A percentile compares a stretch with the other conserved stretches of the same genome.
Evolutionary conservation across 2,888 invertebrate species (phyloP).

Genomic region (Synanthedon tipuliformis): DNA sequence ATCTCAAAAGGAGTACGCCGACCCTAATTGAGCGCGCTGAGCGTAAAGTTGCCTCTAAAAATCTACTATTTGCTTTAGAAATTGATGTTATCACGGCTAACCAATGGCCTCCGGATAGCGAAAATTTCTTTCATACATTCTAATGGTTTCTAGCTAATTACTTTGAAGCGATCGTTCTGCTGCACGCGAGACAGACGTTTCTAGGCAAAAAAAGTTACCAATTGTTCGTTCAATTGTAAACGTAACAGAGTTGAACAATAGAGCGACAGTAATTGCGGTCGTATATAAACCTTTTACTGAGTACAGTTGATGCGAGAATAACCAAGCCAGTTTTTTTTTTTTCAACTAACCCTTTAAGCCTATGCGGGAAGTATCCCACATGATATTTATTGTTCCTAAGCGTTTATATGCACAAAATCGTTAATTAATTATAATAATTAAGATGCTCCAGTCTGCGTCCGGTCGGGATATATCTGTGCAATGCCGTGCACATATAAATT

Average conservation of each 20-base stretch:
- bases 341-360: too few species aligned
- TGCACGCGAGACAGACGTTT: slow-evolving; percentile 25
- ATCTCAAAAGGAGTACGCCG: slow-evolving; percentile 31
- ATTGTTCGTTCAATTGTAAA: slow-evolving; percentile 36
- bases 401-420: too few species aligned
- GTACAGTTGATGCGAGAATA: background rate
- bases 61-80: slow-evolving; percentile 5
- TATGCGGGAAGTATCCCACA: too few species aligned
- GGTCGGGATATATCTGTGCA: slow-evolving; percentile 10
- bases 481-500: slow-evolving; percentile 5
- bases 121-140: slow-evolving; percentile 34
- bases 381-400: too few species aligned
- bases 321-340: background rate
- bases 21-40: slow-evolving; percentile 30
- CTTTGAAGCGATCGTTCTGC: slow-evolving; percentile 28
- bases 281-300: slow-evolving; percentile 9
- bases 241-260: slow-evolving; percentile 31
- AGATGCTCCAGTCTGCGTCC: slow-evolving; percentile 10
- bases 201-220: slow-evolving; percentile 21
- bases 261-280: slow-evolving; percentile 31
- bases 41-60: slow-evolving; percentile 6
- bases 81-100: slow-evolving; percentile 32
- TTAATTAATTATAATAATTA: slow-evolving; percentile 4
- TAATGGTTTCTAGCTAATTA: slow-evolving; percentile 32
- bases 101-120: slow-evolving; percentile 19